Evolutionary conservation across 2,888 invertebrate genomes (phyloP).

Genomic region (Strigamia crassipes): DNA sequence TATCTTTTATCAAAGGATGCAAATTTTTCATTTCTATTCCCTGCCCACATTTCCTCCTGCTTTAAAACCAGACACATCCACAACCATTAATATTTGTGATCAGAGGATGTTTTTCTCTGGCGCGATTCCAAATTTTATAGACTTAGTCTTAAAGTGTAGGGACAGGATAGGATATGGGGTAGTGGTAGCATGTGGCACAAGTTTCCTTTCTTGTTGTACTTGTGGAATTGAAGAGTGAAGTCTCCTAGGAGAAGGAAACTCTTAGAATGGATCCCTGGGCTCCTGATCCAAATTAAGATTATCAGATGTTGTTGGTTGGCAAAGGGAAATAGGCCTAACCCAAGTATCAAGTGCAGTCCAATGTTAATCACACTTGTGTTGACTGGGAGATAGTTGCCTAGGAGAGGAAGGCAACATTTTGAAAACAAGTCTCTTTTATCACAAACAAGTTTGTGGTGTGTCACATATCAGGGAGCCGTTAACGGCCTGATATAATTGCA

Average conservation of each 20-base stretch:
- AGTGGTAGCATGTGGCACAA: background rate
- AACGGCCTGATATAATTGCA: conserved; percentile 20
- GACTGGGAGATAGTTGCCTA: conserved; percentile 42
- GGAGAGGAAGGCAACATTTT: conserved; percentile 34
- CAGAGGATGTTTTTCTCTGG: background rate
- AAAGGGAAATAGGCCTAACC: conserved; percentile 38
- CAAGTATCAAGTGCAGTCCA: conserved; percentile 25
- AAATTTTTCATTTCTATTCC: conserved; percentile 20
- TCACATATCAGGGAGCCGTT: conserved; percentile 11
- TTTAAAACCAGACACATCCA: conserved; percentile 17
- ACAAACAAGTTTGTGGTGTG: conserved; percentile 41
- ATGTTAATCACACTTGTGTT: conserved; percentile 40
- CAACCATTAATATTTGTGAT: conserved; percentile 34
- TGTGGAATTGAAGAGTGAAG: conserved; percentile 17
- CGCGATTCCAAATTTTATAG: conserved; percentile 25
- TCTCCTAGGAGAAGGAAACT: conserved; percentile 37
- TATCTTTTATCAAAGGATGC: conserved; percentile 1
- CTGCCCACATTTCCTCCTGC: background rate
- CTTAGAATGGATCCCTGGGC: conserved; percentile 35
- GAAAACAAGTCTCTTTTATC: conserved; percentile 38
- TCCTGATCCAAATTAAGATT: conserved; percentile 40
- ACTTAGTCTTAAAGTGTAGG: background rate
- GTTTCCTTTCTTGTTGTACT: conserved; percentile 35
- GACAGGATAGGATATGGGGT: background rate
- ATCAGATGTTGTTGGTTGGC: conserved; percentile 30